Evolutionary conservation across 2,113 vertebrate species (phyloP), one percentile per base, ranked within the genome.

Genomic region (Prietella phreatophila): DNA sequence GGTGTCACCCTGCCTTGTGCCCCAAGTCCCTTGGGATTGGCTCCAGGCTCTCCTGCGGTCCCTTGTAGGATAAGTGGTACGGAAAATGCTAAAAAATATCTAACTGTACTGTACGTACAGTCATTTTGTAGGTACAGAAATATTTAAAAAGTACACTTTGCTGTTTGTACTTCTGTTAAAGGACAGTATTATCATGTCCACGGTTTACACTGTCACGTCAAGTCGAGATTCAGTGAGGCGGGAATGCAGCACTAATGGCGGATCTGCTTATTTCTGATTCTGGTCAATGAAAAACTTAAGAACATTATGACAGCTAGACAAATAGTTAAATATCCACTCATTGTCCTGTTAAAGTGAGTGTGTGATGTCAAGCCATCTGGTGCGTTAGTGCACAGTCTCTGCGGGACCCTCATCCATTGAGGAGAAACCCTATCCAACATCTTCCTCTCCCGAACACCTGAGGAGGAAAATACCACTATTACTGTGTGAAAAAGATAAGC

Each of bases 321-420:
- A 87, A 86, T 81, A 67, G 69, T 85, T 78, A 65, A 27, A 55
- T 76, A 85, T 85, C 39, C n/a, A 82, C 82, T 76, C 33, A 71
- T 25, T 83, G 33, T 36, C 60, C 15, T 85, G 53, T 75, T 73
- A 73, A 42, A 73, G 84, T 71, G 83, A 27, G 85, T 81, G 60
- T 71, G 47, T 69, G 17, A 27, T 27, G 22, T 86, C 61, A 65
- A n/a, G 10, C 58, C 60, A 47, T 47, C 60, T 86, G 85, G 58
- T 65, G 39, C 39, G 39, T 47, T 69, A 60, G 42, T 81, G 42
- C 75, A 42, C 53, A 63, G 58, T 71, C 30, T 67, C 19, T 89
- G 86, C 19, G 47, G 88, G 88, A 88, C 87, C 92, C 89, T 91
- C 88, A 90, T 92, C 73, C 55, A 85, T 67, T 33, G 81, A 39